phyloP scores from a whole-genome alignment of 2,113 vertebrate species.

The Dicrurus megarhynchus region DNA sequence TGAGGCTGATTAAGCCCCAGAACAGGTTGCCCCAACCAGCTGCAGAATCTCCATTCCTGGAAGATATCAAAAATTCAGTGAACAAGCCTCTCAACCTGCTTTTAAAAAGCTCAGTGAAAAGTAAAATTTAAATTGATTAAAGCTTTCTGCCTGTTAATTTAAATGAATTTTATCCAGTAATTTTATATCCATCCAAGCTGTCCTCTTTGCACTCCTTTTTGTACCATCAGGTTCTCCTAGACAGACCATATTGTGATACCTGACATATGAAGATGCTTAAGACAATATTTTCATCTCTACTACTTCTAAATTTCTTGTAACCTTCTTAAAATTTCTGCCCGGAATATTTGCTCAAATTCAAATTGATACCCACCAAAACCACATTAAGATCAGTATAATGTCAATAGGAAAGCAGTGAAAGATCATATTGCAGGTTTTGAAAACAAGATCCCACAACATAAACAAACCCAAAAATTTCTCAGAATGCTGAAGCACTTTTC shows the following conservation, averaged over 20 bases:
- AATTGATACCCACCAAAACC: neutral
- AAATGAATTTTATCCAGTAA: neutral
- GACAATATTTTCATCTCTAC: neutral
- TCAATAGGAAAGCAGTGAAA: neutral
- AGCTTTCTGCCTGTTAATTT: neutral
- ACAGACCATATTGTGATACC: neutral
- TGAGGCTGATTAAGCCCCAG: neutral
- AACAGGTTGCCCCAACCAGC: neutral
- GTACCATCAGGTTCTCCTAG: neutral
- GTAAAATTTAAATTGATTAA: neutral
- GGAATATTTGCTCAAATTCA: neutral
- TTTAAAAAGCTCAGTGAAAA: neutral
- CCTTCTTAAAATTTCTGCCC: neutral
- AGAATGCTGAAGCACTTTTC: neutral
- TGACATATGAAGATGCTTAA: neutral
- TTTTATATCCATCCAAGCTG: neutral
- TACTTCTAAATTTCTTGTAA: neutral
- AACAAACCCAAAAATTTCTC: neutral
- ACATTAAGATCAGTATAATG: neutral
- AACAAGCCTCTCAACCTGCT: neutral
- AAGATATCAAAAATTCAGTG: neutral
- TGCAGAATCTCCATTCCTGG: neutral
- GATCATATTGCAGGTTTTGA: neutral
- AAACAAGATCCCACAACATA: neutral
- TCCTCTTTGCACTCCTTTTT: neutral